phyloP scores from a whole-genome alignment of 2,797 vertebrate genomes.

The Diplodus sargus region DNA sequence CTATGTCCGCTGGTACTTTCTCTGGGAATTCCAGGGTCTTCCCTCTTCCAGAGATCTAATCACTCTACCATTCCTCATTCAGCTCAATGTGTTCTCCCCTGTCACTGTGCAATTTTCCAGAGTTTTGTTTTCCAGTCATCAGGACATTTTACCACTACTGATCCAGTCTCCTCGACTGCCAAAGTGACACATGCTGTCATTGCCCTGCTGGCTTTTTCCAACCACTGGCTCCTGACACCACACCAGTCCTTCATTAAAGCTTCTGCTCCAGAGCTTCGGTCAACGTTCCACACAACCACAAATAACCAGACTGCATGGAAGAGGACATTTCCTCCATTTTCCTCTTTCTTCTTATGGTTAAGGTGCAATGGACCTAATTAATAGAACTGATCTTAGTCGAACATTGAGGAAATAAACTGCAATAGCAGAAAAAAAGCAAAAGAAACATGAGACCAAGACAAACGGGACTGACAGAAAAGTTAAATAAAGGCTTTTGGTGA shows the following conservation, averaged over 20 bases:
- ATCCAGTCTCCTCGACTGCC: slow-evolving; percentile 53
- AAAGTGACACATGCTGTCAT: slow-evolving; percentile 70
- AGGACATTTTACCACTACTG: slow-evolving; percentile 52
- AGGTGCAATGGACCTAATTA: slow-evolving; percentile 42
- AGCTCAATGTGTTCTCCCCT: slow-evolving; percentile 35
- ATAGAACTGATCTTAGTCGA: slow-evolving; percentile 4
- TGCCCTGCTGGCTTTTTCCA: slow-evolving; percentile 69
- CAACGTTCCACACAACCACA: slow-evolving; percentile 33
- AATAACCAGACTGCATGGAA: slow-evolving; percentile 44
- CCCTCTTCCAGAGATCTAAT: slow-evolving; percentile 39
- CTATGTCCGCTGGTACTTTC: slow-evolving; percentile 20
- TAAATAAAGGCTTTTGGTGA: slow-evolving; percentile 26
- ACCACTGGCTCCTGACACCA: slow-evolving; percentile 60
- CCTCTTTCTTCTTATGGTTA: slow-evolving; percentile 6
- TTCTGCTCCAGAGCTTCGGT: slow-evolving; percentile 17
- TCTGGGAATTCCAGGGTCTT: slow-evolving; percentile 52
- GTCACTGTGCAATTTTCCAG: slow-evolving; percentile 57
- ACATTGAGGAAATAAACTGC: slow-evolving; percentile 3
- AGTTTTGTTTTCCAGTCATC: slow-evolving; percentile 65
- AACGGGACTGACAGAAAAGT: slow-evolving; percentile 1
- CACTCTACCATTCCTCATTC: slow-evolving; percentile 41
- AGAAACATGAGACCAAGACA: slow-evolving; percentile 10
- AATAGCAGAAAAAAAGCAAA: neutral
- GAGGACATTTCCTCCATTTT: slow-evolving; percentile 38
- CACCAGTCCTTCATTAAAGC: slow-evolving; percentile 47